These are phyloP conservation scores for Mormyrus hasselquistii DNA, from an alignment of 2,797 vertebrate species.

Conservation along the genomic window DNA sequence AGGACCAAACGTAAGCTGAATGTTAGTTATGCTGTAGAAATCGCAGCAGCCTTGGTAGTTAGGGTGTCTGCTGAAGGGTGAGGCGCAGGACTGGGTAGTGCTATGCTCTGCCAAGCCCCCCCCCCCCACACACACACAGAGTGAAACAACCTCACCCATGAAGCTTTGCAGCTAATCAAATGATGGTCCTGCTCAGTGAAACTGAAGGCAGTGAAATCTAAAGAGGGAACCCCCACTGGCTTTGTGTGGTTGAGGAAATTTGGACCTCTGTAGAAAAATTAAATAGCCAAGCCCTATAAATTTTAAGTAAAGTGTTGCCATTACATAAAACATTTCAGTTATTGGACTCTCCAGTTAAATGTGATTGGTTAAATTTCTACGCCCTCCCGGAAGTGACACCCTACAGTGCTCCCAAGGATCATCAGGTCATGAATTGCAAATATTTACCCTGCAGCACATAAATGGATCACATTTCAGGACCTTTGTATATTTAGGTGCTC, in stretches of 20 bases:
- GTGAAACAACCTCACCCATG: not conserved
- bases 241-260: not conserved
- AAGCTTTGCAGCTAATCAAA: not conserved
- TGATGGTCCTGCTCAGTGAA: not conserved
- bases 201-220: not conserved
- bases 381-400: not conserved
- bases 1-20: not conserved
- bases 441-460: not conserved
- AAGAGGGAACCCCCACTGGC: not conserved
- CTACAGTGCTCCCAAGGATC: not conserved
- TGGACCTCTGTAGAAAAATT: not conserved
- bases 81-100: not conserved
- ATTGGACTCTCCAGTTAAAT: not conserved
- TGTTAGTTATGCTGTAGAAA: not conserved
- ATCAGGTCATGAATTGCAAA: slow-evolving; percentile 4
- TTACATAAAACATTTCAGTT: not conserved
- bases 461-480: not conserved
- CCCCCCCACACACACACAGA: no score
- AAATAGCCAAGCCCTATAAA: not conserved
- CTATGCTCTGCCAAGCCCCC: not conserved
- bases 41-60: not conserved
- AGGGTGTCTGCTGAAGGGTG: not conserved
- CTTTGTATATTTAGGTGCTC: not conserved
- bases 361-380: not conserved
- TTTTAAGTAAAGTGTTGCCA: not conserved